phyloP scores from a whole-genome alignment of 1,140 invertebrate genomes.

The Dolichoris vasculosae region DNA sequence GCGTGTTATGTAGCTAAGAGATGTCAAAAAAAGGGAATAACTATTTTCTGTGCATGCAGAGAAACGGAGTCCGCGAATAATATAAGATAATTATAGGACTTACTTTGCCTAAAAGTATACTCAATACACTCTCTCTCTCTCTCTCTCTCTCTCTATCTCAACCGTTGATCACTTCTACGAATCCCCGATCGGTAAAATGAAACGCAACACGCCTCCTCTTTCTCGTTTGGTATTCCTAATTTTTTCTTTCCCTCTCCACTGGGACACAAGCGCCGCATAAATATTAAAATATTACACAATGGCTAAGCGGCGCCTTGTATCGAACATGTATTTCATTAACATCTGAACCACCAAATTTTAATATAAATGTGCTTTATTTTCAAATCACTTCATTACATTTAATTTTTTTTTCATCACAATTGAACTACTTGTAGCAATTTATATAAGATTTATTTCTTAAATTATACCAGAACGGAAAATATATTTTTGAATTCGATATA shows the following conservation, averaged over 20 bases:
- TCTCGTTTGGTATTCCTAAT: neutral
- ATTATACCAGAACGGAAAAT: too few relatives aligned
- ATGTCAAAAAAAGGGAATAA: neutral
- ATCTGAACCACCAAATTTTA: neutral
- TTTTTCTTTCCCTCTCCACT: neutral
- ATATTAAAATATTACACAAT: constrained; percentile 46
- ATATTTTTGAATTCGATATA: too few relatives aligned
- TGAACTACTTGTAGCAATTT: neutral
- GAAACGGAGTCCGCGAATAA: neutral
- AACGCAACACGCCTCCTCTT: constrained; percentile 31
- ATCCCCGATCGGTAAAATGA: constrained; percentile 40
- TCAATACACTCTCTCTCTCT: neutral
- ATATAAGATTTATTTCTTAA: neutral
- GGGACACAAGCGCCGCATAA: constrained; percentile 16
- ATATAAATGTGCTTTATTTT: neutral
- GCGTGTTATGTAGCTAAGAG: neutral
- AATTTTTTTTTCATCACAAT: neutral
- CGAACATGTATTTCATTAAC: neutral
- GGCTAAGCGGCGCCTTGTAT: neutral
- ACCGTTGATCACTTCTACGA: constrained; percentile 47
- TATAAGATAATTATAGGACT: constrained; percentile 42
- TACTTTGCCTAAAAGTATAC: constrained; percentile 25
- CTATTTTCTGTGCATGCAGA: neutral
- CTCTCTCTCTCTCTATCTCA: neutral
- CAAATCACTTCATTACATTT: neutral